Base-by-base conservation (phyloP, 2,888 invertebrate species). In the Diloba caeruleocephala region DNA sequence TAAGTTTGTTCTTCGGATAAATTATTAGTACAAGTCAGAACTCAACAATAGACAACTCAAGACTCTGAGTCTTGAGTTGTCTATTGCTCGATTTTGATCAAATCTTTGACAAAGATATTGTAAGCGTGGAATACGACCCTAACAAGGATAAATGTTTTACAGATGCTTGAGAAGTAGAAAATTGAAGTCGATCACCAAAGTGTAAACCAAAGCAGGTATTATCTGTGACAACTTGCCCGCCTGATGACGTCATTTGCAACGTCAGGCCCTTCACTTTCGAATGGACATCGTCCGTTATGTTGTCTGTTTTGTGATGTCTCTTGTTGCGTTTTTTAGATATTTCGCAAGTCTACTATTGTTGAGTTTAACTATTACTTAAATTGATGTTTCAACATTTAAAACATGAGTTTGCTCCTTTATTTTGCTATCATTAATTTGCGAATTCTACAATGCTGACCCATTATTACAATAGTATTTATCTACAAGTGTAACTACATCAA, bases 131-230 rank as follows among this genome's bases (percentile, higher is more conserved):
- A n/a, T n/a, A n/a, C n/a, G n/a, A n/a, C n/a, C n/a, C n/a, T n/a
- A n/a, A n/a, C n/a, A n/a, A n/a, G n/a, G n/a, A n/a, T 0, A 4
- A 19, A 28, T 31, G 5, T 21, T 4, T 75, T 71, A 5, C 82
- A 92, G 92, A 63, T 90, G 90, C 71, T 78, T 91, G 52, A 84
- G 88, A 54, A 90, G 90, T 84, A 81, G 85, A 69, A 85, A 82
- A 76, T 58, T 90, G 84, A 92, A 92, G 72, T 82, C 84, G 38
- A 79, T 92, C 57, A 88, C 92, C 51, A 92, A 92, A 76, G 92
- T 92, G 51, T 92, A 92, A 89, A 66, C 57, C 43, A 37, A 50
- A 25, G 37, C 34, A 46, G 55, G 46, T 59, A 56, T 50, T 23
- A 44, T 53, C 38, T 71, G 71, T 69, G 71, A 74, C 32, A 34